These are phyloP conservation scores for Lepidostoma basale DNA, from an alignment of 1,140 invertebrate genomes.

Conservation along the genomic window DNA sequence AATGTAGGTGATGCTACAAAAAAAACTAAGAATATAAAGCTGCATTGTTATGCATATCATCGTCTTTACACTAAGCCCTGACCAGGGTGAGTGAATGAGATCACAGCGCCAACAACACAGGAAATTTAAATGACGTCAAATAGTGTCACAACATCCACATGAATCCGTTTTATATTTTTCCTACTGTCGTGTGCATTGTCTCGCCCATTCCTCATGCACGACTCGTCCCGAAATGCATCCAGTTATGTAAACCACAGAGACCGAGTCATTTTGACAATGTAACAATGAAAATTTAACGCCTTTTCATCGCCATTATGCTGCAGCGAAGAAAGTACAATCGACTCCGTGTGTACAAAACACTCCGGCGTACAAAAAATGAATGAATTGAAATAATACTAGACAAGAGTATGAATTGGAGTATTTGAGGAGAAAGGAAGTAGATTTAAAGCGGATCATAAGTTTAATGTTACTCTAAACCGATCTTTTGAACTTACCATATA, in stretches of 20 bases:
- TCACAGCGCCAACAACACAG: neutral
- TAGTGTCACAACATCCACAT: neutral
- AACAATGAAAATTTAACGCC: constrained; percentile 21
- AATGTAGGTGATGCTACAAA: no score
- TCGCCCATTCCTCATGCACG: neutral
- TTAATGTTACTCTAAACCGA: neutral
- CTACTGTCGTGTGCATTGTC: no score
- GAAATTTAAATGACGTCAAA: neutral
- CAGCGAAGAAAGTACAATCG: neutral
- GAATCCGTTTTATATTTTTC: neutral
- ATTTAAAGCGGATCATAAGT: neutral
- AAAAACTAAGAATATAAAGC: no score
- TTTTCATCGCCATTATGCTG: neutral
- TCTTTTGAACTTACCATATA: no score
- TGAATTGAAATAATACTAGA: neutral
- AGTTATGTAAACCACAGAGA: constrained; percentile 20
- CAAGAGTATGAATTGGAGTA: neutral
- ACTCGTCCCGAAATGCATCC: constrained; percentile 7
- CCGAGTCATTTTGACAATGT: constrained; percentile 15
- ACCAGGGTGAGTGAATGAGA: no score
- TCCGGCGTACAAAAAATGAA: neutral
- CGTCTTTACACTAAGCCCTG: no score
- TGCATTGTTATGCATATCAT: no score
- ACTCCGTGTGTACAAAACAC: neutral
- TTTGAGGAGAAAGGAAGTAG: neutral